These are phyloP conservation scores for Charanyca ferruginea DNA, from an alignment of 2,888 invertebrate genomes.

Conservation along the genomic window DNA sequence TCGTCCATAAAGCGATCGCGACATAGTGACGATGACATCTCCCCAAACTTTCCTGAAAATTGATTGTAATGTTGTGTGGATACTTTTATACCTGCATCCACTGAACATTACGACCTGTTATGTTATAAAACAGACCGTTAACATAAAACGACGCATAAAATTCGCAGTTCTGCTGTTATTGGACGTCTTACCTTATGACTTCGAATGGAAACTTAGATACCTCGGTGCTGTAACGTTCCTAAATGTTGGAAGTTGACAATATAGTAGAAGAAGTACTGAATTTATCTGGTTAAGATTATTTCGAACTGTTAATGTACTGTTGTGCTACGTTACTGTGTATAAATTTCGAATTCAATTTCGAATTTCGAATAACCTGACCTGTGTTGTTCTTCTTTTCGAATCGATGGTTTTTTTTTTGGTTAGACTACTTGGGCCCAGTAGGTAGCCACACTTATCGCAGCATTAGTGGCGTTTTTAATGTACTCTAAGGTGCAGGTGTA, in stretches of 20 bases:
- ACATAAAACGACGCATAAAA: slow-evolving; percentile 58
- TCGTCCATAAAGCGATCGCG: not conserved
- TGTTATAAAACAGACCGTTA: slow-evolving; percentile 56
- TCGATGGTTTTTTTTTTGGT: no score
- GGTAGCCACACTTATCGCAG: no score
- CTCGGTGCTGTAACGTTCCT: slow-evolving; percentile 23
- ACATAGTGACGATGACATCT: not conserved
- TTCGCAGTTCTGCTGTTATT: slow-evolving; percentile 34
- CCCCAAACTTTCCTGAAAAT: slow-evolving; percentile 21
- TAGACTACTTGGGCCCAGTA: no score
- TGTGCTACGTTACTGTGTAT: not conserved
- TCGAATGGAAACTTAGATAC: slow-evolving; percentile 51
- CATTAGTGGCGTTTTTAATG: no score
- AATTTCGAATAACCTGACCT: no score
- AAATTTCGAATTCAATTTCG: slow-evolving; percentile 5
- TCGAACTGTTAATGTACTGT: slow-evolving; percentile 4
- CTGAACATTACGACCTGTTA: slow-evolving; percentile 44
- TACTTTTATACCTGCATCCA: slow-evolving; percentile 48
- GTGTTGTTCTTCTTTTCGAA: no score
- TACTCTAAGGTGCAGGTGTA: no score
- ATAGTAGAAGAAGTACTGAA: slow-evolving; percentile 27
- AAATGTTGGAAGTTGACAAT: slow-evolving; percentile 54
- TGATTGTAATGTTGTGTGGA: slow-evolving; percentile 43
- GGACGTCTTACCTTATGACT: slow-evolving; percentile 46
- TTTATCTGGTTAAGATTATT: slow-evolving; percentile 28